Conservation (phyloP, 2,797 vertebrate species). For the Spinus olivaceus region DNA sequence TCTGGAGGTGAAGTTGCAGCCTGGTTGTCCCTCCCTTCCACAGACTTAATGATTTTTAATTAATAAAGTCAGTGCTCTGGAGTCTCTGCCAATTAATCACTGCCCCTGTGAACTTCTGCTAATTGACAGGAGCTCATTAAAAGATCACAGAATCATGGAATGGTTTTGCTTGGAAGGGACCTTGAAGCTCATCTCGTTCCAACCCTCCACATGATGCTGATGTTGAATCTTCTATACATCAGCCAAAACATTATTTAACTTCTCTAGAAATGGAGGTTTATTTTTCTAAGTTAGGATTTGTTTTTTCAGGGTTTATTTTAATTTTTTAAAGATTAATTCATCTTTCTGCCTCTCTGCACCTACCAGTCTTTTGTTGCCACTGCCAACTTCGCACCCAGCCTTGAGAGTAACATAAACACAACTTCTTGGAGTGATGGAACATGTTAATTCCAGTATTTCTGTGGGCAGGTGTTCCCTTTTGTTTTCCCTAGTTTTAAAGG, state of each 20-base stretch:
- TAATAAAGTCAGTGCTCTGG: neutral
- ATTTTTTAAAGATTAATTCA: slow-evolving; percentile 37
- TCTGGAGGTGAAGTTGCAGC: neutral
- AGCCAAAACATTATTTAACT: slow-evolving; percentile 47
- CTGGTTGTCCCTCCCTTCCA: neutral
- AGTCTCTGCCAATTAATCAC: neutral
- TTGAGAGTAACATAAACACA: slow-evolving; percentile 41
- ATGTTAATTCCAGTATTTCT: neutral
- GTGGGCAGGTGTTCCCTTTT: slow-evolving; percentile 33
- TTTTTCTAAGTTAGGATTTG: slow-evolving; percentile 16
- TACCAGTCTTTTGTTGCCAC: neutral
- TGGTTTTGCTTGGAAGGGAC: neutral
- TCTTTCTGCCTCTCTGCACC: slow-evolving; percentile 32
- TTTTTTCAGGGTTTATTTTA: neutral
- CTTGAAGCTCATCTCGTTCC: neutral
- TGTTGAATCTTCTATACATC: neutral
- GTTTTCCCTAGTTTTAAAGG: neutral
- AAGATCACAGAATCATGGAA: neutral
- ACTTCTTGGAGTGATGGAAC: neutral
- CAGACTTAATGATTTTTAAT: neutral
- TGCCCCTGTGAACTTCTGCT: neutral
- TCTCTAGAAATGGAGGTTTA: neutral
- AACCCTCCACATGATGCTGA: neutral
- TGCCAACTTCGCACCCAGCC: slow-evolving; percentile 14
- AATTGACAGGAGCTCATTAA: neutral